phyloP scores from a whole-genome alignment of 2,113 vertebrate genomes.

The Barnardius zonarius region DNA sequence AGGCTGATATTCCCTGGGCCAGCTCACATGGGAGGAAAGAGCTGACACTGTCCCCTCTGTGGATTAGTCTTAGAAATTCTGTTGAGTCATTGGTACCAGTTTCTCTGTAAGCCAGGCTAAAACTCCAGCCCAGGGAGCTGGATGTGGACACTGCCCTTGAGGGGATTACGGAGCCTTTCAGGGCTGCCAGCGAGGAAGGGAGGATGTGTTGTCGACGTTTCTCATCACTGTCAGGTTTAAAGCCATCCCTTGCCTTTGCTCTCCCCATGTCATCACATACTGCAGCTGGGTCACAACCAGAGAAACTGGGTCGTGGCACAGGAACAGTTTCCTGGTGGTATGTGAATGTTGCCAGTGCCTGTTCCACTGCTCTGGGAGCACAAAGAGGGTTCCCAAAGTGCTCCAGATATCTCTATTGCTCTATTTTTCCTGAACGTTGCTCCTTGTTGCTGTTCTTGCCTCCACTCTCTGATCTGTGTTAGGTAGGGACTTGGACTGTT shows the following conservation, averaged over 20 bases:
- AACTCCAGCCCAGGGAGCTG: not conserved
- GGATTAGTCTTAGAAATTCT: slow-evolving; percentile 40
- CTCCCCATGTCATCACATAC: not conserved
- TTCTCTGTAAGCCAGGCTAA: slow-evolving; percentile 30
- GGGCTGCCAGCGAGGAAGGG: not conserved
- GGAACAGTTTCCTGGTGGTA: not conserved
- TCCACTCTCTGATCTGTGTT: not conserved
- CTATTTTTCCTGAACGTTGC: not conserved
- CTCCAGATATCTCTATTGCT: not conserved
- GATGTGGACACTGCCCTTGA: not conserved
- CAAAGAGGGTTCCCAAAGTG: fast-evolving
- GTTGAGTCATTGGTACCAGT: not conserved
- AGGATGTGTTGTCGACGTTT: not conserved
- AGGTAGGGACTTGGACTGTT: not conserved
- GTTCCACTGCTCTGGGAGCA: not conserved
- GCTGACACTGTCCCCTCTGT: not conserved
- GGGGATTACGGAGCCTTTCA: not conserved
- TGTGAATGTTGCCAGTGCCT: not conserved
- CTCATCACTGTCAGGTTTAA: not conserved
- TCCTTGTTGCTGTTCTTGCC: not conserved
- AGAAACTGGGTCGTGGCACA: not conserved
- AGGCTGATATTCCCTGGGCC: not conserved
- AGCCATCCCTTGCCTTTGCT: not conserved
- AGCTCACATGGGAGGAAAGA: not conserved
- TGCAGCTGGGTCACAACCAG: not conserved